phyloP scores from a whole-genome alignment of 2,113 vertebrate species.

The Aptenodytes forsteri region DNA sequence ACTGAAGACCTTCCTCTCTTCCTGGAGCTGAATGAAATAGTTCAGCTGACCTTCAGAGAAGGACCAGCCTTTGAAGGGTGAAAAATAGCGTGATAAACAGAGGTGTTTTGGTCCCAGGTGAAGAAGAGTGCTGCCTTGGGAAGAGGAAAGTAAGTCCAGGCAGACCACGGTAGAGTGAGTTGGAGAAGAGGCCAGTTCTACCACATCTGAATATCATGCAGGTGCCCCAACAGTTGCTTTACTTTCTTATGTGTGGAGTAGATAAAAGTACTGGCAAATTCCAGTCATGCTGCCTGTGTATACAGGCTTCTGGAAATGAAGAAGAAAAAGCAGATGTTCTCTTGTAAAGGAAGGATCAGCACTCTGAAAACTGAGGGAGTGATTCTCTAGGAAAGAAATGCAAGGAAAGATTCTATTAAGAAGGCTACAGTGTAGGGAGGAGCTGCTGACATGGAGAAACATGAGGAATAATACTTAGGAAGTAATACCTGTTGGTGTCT shows the following conservation, averaged over 20 bases:
- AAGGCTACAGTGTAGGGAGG: not conserved
- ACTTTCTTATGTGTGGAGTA: not conserved
- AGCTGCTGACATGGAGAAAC: not conserved
- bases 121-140: not conserved
- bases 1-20: not conserved
- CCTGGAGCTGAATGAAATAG: not conserved
- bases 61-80: not conserved
- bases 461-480: not conserved
- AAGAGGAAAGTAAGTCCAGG: not conserved
- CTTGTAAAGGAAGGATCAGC: not conserved
- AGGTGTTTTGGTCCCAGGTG: not conserved
- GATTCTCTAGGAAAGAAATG: not conserved
- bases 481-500: not conserved
- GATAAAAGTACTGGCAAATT: not conserved
- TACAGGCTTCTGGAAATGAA: not conserved
- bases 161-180: not conserved
- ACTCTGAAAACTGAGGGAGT: not conserved
- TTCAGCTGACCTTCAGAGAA: not conserved
- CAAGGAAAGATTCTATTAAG: not conserved
- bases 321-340: not conserved
- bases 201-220: not conserved
- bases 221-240: not conserved
- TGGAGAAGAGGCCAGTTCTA: not conserved
- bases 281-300: not conserved
- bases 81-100: not conserved